phyloP scores from a whole-genome alignment of 2,797 vertebrate species.

The Cichlasoma orientale region DNA sequence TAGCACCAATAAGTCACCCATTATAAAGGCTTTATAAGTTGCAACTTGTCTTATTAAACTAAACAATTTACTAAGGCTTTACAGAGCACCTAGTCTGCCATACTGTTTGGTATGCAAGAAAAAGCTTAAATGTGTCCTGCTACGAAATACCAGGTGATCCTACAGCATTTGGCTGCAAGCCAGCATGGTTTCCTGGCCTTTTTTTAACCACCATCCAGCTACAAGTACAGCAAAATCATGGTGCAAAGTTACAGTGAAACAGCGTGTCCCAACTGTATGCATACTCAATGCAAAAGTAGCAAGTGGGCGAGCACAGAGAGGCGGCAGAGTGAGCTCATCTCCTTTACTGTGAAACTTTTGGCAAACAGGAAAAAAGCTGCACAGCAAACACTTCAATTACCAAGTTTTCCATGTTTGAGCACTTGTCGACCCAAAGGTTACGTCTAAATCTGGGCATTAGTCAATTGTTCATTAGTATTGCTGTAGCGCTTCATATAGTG shows the following conservation, averaged over 20 bases:
- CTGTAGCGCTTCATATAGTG: neutral
- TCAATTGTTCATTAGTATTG: neutral
- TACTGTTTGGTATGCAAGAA: neutral
- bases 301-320: neutral
- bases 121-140: neutral
- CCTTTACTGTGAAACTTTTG: neutral
- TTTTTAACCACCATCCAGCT: neutral
- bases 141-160: neutral
- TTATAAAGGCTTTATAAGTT: conserved; percentile 1
- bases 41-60: neutral
- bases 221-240: neutral
- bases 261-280: neutral
- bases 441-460: neutral
- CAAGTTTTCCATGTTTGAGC: neutral
- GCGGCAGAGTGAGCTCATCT: neutral
- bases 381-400: neutral
- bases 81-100: neutral
- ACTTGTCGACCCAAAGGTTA: neutral
- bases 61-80: conserved; percentile 1
- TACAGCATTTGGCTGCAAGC: neutral
- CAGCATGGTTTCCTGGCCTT: neutral
- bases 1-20: neutral
- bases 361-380: neutral
- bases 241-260: neutral
- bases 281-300: neutral